A percentile compares a stretch with the other conserved stretches of the same genome.
Conservation (phyloP, 2,113 vertebrate species). For the Dromiciops gliroides region DNA sequence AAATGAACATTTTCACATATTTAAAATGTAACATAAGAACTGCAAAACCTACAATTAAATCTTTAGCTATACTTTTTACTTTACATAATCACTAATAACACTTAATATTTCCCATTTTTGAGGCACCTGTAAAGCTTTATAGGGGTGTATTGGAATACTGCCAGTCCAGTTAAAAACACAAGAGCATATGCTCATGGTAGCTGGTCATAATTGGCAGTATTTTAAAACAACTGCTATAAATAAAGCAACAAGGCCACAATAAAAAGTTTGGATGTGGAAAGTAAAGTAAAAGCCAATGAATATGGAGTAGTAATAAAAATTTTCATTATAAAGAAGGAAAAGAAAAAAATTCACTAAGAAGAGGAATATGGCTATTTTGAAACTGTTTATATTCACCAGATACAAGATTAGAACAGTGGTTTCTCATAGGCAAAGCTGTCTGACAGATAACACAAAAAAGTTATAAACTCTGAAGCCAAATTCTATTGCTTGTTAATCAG, state of each 20-base stretch:
- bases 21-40: neutral
- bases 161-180: neutral
- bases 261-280: neutral
- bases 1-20: accelerated
- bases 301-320: no score
- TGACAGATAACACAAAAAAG: neutral
- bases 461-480: neutral
- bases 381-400: neutral
- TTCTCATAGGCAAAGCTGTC: neutral
- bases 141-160: accelerated
- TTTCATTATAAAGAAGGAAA: neutral
- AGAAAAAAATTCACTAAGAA: slow-evolving; percentile 3
- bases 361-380: neutral
- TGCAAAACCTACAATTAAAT: neutral
- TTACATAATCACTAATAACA: neutral
- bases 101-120: neutral
- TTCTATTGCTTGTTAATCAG: neutral
- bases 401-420: neutral
- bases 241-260: neutral
- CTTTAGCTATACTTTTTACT: neutral
- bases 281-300: slow-evolving; percentile 20
- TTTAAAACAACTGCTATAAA: neutral
- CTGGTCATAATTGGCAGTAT: neutral
- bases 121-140: neutral
- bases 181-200: neutral